Evolutionary conservation across 2,797 vertebrate species (phyloP), one percentile per base, ranked within the genome.

Genomic region (Champsocephalus gunnari): DNA sequence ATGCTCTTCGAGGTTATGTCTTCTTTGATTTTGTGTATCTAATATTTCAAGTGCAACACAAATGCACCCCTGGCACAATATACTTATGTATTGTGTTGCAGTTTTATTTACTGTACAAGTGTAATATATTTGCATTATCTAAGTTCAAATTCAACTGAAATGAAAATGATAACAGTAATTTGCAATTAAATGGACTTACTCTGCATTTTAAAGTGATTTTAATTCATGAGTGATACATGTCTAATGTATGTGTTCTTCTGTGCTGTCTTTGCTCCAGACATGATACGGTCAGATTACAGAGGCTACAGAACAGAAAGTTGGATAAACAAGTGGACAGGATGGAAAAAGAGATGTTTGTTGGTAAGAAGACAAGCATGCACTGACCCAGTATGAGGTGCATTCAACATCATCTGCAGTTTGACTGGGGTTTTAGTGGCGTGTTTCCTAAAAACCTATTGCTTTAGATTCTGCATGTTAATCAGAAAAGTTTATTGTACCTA

Each of bases 271-370:
- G 12, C 43, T 73, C 21, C 89, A 99, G 98, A 70, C 93, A 95
- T 82, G 93, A 94, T 84, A 94, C 88, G 82, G 85, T 81, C 50
- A 94, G 92, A 72, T 63, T 95, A 50, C 92, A 94, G 50, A 96
- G 89, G 83, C 80, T 92, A 0, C 93, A 91, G 43, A 94, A 83
- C 86, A 96, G 95, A 53, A 97, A 93, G 82, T 66, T 93, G 24
- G 93, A 96, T 56, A 94, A 89, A 87, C 92, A 84, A 12, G 92
- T 88, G 19, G 89, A 73, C 4, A 67, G 66, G 70, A 65, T 95
- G 62, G 98, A 99, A 86, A 96, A 93, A 79, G 95, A 96, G 56
- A 89, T 94, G 82, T 94, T 97, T 59, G 79, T 76, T 91, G 98
- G 98, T 97, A 83, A 10, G n/a, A 3, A 49, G 34, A 5, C 17